Evolutionary conservation across 1,140 invertebrate genomes (phyloP).

Genomic region (Theocolax elegans): DNA sequence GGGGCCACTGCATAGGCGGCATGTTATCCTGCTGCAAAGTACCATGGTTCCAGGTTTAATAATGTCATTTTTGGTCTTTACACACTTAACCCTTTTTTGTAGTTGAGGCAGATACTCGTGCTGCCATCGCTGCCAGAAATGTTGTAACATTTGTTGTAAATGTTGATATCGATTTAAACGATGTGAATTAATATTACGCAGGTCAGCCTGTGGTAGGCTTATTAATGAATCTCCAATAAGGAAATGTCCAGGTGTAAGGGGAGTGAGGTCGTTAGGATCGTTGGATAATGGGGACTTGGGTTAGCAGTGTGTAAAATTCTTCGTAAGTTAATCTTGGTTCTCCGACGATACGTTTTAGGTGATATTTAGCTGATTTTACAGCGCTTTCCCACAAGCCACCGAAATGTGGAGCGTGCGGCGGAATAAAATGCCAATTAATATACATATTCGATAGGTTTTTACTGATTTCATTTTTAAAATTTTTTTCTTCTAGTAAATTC

Average conservation of each 20-base stretch:
- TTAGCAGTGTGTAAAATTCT: not conserved
- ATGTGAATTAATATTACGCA: not conserved
- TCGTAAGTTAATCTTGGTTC: not conserved
- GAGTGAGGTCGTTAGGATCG: constrained; percentile 21
- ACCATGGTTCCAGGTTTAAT: too few species aligned
- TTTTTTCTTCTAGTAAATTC: not conserved
- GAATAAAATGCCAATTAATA: constrained; percentile 9
- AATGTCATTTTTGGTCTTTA: too few species aligned
- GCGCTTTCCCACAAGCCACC: too few species aligned
- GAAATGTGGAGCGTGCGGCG: constrained; percentile 5
- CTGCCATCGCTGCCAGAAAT: too few species aligned
- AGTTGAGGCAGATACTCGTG: too few species aligned
- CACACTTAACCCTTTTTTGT: too few species aligned
- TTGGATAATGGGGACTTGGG: constrained; percentile 13
- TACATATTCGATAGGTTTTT: not conserved
- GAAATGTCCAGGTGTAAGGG: not conserved
- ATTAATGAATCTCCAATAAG: constrained; percentile 26
- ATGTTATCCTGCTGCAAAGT: too few species aligned
- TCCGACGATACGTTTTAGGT: not conserved
- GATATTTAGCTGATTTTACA: not conserved
- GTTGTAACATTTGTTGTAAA: too few species aligned
- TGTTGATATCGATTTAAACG: constrained; percentile 10
- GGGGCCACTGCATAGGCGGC: too few species aligned
- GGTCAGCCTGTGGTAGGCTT: not conserved
- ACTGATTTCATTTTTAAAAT: not conserved